Evolutionary conservation across 2,113 vertebrate genomes (phyloP), one percentile per base, ranked within the genome.

Genomic region (Hypanus sabinus): DNA sequence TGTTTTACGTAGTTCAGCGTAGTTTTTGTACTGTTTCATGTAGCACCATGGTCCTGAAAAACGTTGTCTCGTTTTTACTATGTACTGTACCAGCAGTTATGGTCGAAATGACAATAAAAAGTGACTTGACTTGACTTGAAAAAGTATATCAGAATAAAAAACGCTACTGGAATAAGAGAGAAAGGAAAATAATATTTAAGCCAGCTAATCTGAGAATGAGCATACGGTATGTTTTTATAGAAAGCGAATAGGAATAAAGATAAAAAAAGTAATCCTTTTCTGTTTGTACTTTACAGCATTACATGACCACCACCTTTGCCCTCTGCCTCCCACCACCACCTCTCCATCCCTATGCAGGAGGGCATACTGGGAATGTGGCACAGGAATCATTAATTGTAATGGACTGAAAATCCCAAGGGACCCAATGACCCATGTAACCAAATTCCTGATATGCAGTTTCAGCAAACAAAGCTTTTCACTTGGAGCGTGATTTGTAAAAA

Each of bases 361-460:
- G 33, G 79, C 36, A 38, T 16, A 81, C 18, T 46, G 79, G 36
- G 79, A 83, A 24, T 55, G 38, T 81, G 80, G 38, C 80, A 81
- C 80, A 38, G 38, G 80, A 46, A 20, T 38, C 38, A 83, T 83
- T 83, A 83, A 55, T 46, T 83, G 80, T 55, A 83, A 83, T 83
- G 46, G 46, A 83, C 22, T 22, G 80, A 83, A 83, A 83, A 83
- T 83, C 38, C 80, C 20, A 24, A 22, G 20, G 20, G 80, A 83
- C 20, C 46, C 80, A 55, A 38, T 83, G 80, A 83, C 80, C 80
- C 80, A 55, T 83, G 80, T 83, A 83, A 83, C 80, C 38, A 83
- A 83, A 83, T 83, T 55, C 77, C 80, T 83, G 38, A 55, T 55
- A 1, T 24, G 38, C 80, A 24, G 6, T 55, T 55, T 20, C 80